Evolutionary conservation across 1,140 invertebrate genomes (phyloP).

Genomic region (Lepidotrigona ventralis): DNA sequence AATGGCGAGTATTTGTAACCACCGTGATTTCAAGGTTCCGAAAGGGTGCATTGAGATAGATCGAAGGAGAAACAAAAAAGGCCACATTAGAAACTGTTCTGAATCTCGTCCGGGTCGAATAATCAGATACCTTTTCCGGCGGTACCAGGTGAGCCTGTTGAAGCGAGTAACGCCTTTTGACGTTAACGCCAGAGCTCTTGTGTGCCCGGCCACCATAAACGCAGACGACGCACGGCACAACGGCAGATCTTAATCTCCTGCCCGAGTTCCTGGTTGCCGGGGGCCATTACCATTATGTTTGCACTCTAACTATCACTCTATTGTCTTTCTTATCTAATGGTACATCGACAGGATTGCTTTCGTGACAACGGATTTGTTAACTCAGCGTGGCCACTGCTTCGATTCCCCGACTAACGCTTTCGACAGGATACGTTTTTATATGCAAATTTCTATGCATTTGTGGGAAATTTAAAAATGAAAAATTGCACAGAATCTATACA

Average conservation of each 20-base stretch:
- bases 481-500: no score
- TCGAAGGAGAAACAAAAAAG: constrained; percentile 58
- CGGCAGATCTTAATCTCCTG: constrained; percentile 67
- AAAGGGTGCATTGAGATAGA: constrained; percentile 16
- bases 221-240: constrained; percentile 61
- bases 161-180: constrained; percentile 70
- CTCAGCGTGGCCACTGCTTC: background rate
- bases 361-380: constrained; percentile 38
- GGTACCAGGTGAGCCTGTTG: constrained; percentile 66
- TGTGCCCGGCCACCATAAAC: constrained; percentile 57
- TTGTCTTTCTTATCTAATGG: constrained; percentile 63
- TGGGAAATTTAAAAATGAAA: no score
- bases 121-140: constrained; percentile 58
- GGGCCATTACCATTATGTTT: constrained; percentile 68
- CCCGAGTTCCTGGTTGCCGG: constrained; percentile 63
- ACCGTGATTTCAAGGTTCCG: background rate
- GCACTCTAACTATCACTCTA: constrained; percentile 57
- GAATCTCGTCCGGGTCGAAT: constrained; percentile 53
- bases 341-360: constrained; percentile 12
- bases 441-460: no score
- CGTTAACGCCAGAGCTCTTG: constrained; percentile 68
- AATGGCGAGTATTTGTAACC: background rate
- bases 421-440: background rate
- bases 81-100: constrained; percentile 64
- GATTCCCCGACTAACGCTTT: background rate